These are phyloP conservation scores for Deilephila elpenor DNA, from an alignment of 2,888 invertebrate genomes.

Conservation along the genomic window DNA sequence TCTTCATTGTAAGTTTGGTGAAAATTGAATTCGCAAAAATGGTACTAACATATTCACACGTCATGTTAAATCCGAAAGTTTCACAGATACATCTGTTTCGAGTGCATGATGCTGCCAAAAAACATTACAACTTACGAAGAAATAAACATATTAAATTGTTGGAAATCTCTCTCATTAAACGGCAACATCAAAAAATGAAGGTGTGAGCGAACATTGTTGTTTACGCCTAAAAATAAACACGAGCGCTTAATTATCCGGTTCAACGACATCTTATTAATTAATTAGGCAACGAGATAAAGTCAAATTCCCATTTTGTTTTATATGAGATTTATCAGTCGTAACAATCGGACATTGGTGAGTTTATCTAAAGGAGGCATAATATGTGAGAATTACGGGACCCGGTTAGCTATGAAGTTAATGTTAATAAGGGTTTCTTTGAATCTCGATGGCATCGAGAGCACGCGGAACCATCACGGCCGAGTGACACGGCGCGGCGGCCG, in stretches of 20 bases:
- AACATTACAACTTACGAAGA: neutral
- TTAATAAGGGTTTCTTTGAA: constrained; percentile 59
- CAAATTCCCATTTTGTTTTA: constrained; percentile 27
- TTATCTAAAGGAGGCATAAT: constrained; percentile 38
- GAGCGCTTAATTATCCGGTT: constrained; percentile 9
- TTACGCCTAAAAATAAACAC: neutral
- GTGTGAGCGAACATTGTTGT: neutral
- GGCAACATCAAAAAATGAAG: neutral
- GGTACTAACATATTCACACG: constrained; percentile 4
- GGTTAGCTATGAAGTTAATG: constrained; percentile 41
- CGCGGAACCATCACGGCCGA: constrained; percentile 71
- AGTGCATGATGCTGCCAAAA: constrained; percentile 1
- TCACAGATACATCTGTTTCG: neutral
- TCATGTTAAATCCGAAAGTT: neutral
- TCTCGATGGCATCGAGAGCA: constrained; percentile 61
- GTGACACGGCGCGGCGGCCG: constrained; percentile 61
- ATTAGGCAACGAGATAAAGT: constrained; percentile 40
- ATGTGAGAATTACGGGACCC: constrained; percentile 32
- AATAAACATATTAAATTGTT: neutral
- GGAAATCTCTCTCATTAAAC: neutral
- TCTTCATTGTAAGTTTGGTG: neutral
- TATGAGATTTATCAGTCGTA: constrained; percentile 26
- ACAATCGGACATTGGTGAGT: constrained; percentile 30
- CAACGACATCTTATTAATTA: constrained; percentile 36
- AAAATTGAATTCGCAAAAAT: neutral